These are phyloP conservation scores for Leucophenga montana DNA, from an alignment of 2,888 invertebrate genomes.

Conservation along the genomic window DNA sequence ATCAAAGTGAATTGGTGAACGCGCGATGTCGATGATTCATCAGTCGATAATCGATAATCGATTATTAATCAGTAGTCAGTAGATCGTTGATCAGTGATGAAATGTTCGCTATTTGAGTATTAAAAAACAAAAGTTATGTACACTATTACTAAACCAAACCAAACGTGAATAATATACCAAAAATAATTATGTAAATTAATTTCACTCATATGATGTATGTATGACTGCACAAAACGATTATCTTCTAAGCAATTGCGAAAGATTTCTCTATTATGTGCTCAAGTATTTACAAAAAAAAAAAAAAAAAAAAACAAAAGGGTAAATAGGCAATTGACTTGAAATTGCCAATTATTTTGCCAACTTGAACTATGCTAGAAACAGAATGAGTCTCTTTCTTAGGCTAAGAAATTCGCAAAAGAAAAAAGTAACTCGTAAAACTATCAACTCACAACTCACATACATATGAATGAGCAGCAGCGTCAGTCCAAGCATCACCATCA, in stretches of 20 bases:
- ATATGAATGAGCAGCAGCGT: conserved; percentile 51
- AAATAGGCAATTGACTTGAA: conserved; percentile 68
- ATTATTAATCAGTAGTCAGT: no score
- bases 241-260: conserved; percentile 5
- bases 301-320: conserved; percentile 65
- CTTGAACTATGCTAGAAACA: conserved; percentile 41
- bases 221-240: not conserved
- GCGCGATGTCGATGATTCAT: no score
- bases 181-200: conserved; percentile 24
- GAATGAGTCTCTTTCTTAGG: not conserved
- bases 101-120: no score
- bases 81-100: no score
- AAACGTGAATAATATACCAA: not conserved
- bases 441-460: conserved; percentile 46
- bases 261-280: conserved; percentile 8
- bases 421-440: not conserved
- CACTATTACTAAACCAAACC: no score
- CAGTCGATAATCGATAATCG: no score
- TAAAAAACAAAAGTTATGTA: no score
- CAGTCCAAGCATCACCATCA: not conserved
- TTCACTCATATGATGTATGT: not conserved
- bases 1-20: no score
- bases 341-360: conserved; percentile 61
- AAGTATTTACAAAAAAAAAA: conserved; percentile 14
- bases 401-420: not conserved